phyloP scores from a whole-genome alignment of 2,888 invertebrate species.

The Pollenia amentaria region DNA sequence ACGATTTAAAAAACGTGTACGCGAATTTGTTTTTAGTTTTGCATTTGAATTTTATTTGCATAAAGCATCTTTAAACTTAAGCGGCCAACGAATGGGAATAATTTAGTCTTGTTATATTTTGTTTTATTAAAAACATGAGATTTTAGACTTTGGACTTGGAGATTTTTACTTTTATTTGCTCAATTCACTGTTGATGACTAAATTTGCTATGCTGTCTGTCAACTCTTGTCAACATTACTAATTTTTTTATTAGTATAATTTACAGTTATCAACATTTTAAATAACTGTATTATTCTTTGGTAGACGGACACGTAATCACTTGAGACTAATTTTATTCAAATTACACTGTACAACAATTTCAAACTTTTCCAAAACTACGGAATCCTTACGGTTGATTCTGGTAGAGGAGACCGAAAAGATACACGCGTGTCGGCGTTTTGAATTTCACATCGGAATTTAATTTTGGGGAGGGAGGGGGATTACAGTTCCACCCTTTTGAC shows the following conservation, averaged over 20 bases:
- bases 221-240: neutral
- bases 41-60: conserved; percentile 13
- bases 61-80: neutral
- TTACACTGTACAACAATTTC: too few species aligned
- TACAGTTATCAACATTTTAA: neutral
- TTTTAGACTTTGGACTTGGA: conserved; percentile 22
- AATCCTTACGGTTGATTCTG: neutral
- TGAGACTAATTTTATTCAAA: neutral
- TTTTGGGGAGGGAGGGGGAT: too few species aligned
- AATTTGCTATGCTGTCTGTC: neutral
- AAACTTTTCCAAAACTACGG: too few species aligned
- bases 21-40: too few species aligned
- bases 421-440: too few species aligned
- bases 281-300: neutral
- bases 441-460: too few species aligned
- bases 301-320: neutral
- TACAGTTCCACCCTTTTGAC: too few species aligned
- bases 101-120: neutral
- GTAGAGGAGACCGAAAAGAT: too few species aligned
- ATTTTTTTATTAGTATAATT: conserved; percentile 11
- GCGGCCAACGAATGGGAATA: neutral
- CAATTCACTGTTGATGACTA: neutral
- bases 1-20: too few species aligned
- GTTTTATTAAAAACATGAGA: conserved; percentile 14
- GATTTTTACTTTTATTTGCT: neutral